These are phyloP conservation scores for Etheostoma spectabile DNA, from an alignment of 2,113 vertebrate species.

Conservation along the genomic window DNA sequence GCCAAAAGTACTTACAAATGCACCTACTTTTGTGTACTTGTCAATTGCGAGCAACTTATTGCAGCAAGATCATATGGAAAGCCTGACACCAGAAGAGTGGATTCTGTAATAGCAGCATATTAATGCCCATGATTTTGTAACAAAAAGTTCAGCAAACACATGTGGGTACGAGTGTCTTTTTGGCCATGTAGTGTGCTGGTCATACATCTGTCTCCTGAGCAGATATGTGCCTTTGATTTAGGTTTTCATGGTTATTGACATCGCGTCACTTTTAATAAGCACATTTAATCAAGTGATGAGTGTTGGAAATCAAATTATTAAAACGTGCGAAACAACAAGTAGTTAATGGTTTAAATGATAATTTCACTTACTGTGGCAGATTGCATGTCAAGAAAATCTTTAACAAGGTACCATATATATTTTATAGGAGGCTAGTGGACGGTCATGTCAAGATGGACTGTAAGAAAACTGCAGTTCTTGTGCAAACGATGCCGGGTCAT, in stretches of 20 bases:
- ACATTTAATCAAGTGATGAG: neutral
- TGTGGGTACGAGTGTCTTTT: neutral
- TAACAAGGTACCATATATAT: neutral
- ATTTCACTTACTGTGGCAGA: neutral
- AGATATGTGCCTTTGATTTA: neutral
- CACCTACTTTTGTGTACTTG: neutral
- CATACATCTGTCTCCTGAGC: neutral
- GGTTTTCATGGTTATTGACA: neutral
- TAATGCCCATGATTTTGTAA: neutral
- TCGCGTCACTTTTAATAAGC: neutral
- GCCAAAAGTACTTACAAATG: neutral
- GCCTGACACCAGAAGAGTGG: neutral
- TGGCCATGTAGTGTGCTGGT: neutral
- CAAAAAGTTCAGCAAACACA: neutral
- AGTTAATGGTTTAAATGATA: neutral
- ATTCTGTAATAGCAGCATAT: neutral
- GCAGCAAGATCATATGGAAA: neutral
- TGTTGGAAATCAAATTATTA: neutral
- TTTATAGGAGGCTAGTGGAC: neutral
- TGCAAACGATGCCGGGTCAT: slow-evolving; percentile 39
- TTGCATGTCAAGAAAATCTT: neutral
- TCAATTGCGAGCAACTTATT: neutral
- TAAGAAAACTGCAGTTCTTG: neutral
- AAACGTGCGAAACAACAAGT: neutral
- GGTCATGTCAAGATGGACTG: neutral